A percentile compares a stretch with the other conserved stretches of the same genome.
phyloP scores from a whole-genome alignment of 2,113 vertebrate genomes.

The Myotis davidii region DNA sequence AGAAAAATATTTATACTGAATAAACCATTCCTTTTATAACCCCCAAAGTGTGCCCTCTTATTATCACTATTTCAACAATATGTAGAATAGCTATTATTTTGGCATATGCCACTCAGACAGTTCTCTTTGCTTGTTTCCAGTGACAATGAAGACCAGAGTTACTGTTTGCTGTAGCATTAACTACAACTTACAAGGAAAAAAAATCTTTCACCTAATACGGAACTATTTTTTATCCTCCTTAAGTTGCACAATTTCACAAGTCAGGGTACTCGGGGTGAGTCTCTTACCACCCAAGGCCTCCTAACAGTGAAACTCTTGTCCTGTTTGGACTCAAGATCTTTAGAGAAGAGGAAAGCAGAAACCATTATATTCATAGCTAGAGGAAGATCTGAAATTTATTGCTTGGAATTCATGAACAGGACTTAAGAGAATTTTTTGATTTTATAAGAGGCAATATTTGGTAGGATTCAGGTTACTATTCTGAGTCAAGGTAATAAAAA shows the following conservation, averaged over 20 bases:
- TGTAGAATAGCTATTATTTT: background rate
- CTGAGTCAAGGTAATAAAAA: conserved; percentile 24
- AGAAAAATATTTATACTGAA: conserved; percentile 19
- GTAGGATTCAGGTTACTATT: conserved; percentile 40
- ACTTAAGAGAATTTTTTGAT: conserved; percentile 42
- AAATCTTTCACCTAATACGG: background rate
- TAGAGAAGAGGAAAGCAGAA: background rate
- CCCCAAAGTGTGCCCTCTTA: background rate
- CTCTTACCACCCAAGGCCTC: background rate
- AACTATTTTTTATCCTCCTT: conserved; percentile 30
- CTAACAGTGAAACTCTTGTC: conserved; percentile 40
- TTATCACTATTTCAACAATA: background rate
- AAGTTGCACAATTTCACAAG: conserved; percentile 44
- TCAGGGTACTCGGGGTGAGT: background rate
- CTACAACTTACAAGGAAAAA: background rate
- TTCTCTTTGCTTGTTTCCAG: background rate
- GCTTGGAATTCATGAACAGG: background rate
- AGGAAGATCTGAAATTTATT: background rate
- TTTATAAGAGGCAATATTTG: background rate
- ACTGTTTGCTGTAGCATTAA: background rate
- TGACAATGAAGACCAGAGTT: conserved; percentile 18
- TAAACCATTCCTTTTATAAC: background rate
- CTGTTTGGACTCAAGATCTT: background rate
- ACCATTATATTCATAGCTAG: background rate
- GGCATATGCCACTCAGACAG: background rate